Evolutionary conservation across 1,140 invertebrate genomes (phyloP).

Genomic region (Varroa destructor): DNA sequence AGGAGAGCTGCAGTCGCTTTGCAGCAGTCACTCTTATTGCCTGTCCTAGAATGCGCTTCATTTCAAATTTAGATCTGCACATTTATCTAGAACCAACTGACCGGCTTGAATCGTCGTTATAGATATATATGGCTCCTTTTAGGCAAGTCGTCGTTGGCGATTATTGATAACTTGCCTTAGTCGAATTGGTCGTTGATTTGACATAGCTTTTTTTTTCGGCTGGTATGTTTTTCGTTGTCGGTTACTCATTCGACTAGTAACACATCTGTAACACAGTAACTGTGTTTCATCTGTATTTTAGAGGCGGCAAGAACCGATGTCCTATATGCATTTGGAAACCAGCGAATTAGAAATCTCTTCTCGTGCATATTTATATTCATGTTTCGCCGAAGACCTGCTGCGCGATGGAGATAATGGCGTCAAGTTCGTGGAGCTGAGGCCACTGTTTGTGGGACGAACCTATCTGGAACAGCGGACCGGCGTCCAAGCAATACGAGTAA

Average conservation of each 20-base stretch:
- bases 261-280: background rate
- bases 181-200: too few relatives aligned
- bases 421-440: background rate
- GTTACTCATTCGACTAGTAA: background rate
- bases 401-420: constrained; percentile 17
- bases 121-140: too few relatives aligned
- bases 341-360: background rate
- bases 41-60: too few relatives aligned
- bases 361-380: background rate
- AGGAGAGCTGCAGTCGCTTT: too few relatives aligned
- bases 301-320: background rate
- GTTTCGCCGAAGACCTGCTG: background rate
- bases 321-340: background rate
- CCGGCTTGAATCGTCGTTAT: too few relatives aligned
- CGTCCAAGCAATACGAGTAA: constrained; percentile 29
- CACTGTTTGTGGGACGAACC: background rate
- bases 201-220: too few relatives aligned
- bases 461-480: background rate
- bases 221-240: background rate
- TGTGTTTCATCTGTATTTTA: background rate
- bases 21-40: too few relatives aligned
- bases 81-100: too few relatives aligned
- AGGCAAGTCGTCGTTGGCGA: too few relatives aligned
- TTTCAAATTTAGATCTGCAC: too few relatives aligned
- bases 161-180: too few relatives aligned